Evolutionary conservation across 2,888 invertebrate species (phyloP), one percentile per base, ranked within the genome.

Genomic region (Monochamus alternatus): DNA sequence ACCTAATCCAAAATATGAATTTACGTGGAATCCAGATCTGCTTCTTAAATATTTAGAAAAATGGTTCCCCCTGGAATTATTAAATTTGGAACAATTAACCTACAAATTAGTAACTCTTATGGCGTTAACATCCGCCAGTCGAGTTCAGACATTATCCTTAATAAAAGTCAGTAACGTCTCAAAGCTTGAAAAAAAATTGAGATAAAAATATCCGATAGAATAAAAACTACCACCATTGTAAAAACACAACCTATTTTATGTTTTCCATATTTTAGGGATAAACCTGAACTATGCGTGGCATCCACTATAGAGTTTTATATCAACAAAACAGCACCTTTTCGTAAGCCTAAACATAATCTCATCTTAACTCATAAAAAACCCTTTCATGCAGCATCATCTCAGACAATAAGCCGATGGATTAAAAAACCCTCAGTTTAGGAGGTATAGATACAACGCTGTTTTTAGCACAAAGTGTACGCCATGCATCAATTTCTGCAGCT

Each of bases 101-200:
- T 38, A 64, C n/a, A 78, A 78, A 69, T 12, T 77, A 43, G 69
- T 64, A 5, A 66, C 60, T 8, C 51, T 78, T n/a, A 32, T 78
- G 43, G 77, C 78, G 14, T 55, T 78, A 22, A 59, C 65, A 43
- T 62, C 74, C 1, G 71, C 62, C 2, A 66, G 75, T 63, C 67
- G 76, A 73, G 59, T 80, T 9, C 76, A 80, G 22, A 79, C 76
- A 9, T 44, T 80, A 10, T 5, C 72, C 5, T 44, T 66, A 38
- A 78, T 80, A 38, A 62, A 14, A 38, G 12, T 62, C 0, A 38
- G 38, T 8, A 62, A 38, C 10, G n/a, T 62, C 43, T 38, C 12
- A 62, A 62, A 12, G 32, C n/a, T 32, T 1, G 12, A 12, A 38
- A 38, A 62, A 38, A n/a, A 62, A 3, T 62, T 5, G 38, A 62